Base-by-base conservation (phyloP, 2,797 vertebrate species). In the Cuniculus paca region DNA sequence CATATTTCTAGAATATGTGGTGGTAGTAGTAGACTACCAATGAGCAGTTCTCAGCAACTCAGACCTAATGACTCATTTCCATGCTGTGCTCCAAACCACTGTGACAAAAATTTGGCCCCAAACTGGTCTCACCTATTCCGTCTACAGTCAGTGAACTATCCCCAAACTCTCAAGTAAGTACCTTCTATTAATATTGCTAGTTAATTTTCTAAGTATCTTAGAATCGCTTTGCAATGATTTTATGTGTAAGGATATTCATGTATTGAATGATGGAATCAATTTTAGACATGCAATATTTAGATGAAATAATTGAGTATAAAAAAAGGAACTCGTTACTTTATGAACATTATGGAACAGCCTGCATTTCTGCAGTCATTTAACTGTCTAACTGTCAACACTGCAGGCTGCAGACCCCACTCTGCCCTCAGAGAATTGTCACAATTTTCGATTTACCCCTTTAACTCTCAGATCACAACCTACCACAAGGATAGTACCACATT, bases 231-330 rank as follows among this genome's bases (percentile, higher is more conserved):
- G 70, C 4, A 22, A 39, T 34, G 36, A 90, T 28, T 78, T 84
- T 79, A 54, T 87, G 70, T 93, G 34, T 54, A 89, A 91, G 87
- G 50, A 75, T 60, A 77, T 75, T 81, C n/a, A 81, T 28, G 4
- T 36, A 68, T 26, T 45, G 9, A 88, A 50, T 42, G 22, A 72
- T 34, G 11, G 12, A 92, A 97, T 84, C 45, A 84, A 89, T 82
- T 91, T 52, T 12, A 96, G 65, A 80, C 2, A n/a, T 1, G 80
- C 82, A 92, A 95, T 2, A 56, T 88, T 1, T 24, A 90, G 72
- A 91, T 83, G 28, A n/a, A 94, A 93, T 10, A 81, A 78, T 6
- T 81, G 16, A 87, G 20, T 24, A 28, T 68, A 5, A 52, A 28
- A 72, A 88, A 56, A 61, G 8, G 31, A 42, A 5, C 26, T 80